Percentiles rank a stretch among this genome's conserved stretches.
These are phyloP conservation scores for Drosophila gunungcola DNA, from an alignment of 1,140 invertebrate species.

Conservation along the genomic window DNA sequence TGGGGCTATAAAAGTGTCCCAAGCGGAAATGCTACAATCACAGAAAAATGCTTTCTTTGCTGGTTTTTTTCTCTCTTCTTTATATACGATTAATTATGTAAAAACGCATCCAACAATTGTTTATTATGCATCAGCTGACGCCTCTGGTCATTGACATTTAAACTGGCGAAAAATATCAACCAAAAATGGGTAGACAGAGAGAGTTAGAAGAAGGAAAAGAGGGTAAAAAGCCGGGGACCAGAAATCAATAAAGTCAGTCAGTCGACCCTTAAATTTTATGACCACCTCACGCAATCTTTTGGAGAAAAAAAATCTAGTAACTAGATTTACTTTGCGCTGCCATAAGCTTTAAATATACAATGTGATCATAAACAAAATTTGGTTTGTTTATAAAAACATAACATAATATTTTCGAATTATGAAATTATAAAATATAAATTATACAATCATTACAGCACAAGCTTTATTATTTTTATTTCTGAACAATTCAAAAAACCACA, in stretches of 20 bases:
- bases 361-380: too few relatives aligned
- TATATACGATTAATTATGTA: conserved; percentile 31
- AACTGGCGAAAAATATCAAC: conserved; percentile 34
- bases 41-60: conserved; percentile 29
- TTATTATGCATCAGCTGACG: conserved; percentile 76
- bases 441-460: too few relatives aligned
- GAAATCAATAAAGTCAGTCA: conserved; percentile 69
- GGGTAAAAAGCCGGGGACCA: conserved; percentile 31
- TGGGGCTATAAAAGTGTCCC: conserved; percentile 53
- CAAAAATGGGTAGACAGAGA: conserved; percentile 36
- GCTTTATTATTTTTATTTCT: too few relatives aligned
- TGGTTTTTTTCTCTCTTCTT: conserved; percentile 11
- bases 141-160: conserved; percentile 76
- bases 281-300: conserved; percentile 64
- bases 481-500: too few relatives aligned
- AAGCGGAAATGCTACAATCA: conserved; percentile 70
- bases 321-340: too few relatives aligned
- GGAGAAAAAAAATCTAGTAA: conserved; percentile 6
- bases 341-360: too few relatives aligned
- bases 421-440: too few relatives aligned
- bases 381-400: too few relatives aligned
- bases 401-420: too few relatives aligned
- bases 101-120: conserved; percentile 57
- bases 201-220: conserved; percentile 15
- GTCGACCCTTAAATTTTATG: conserved; percentile 55